Evolutionary conservation across 2,113 vertebrate genomes (phyloP).

Genomic region (Passer montanus): DNA sequence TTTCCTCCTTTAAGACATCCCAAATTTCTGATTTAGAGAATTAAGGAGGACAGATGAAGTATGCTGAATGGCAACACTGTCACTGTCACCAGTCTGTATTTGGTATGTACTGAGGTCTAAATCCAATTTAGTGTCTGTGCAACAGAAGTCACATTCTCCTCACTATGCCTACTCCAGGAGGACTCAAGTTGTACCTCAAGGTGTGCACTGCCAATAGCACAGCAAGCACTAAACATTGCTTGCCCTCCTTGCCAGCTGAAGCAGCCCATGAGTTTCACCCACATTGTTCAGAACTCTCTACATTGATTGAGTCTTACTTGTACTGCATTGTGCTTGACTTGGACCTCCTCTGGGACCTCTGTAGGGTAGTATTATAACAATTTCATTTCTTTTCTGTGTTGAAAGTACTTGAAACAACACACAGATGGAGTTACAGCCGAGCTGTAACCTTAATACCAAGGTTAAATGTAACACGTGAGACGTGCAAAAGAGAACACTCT

Average conservation of each 20-base stretch:
- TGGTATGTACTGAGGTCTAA: not conserved
- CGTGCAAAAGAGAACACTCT: not conserved
- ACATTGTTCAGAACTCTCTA: not conserved
- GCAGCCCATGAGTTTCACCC: not conserved
- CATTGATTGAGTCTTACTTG: not conserved
- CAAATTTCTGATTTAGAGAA: not conserved
- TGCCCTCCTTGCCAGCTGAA: not conserved
- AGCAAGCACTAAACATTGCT: not conserved
- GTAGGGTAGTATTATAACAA: not conserved
- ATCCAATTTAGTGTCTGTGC: not conserved
- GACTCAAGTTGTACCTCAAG: not conserved
- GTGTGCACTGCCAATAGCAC: not conserved
- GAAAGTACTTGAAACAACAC: constrained; percentile 1
- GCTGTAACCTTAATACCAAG: not conserved
- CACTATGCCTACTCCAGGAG: not conserved
- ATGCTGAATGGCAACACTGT: not conserved
- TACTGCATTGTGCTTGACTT: not conserved
- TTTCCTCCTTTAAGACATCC: not conserved
- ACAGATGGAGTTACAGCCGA: not conserved
- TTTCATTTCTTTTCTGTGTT: not conserved
- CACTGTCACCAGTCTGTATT: not conserved
- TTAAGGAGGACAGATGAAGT: not conserved
- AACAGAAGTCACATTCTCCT: not conserved
- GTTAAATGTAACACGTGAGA: not conserved
- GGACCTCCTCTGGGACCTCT: not conserved